phyloP scores from a whole-genome alignment of 2,888 invertebrate species.

The Cotesia congregata region DNA sequence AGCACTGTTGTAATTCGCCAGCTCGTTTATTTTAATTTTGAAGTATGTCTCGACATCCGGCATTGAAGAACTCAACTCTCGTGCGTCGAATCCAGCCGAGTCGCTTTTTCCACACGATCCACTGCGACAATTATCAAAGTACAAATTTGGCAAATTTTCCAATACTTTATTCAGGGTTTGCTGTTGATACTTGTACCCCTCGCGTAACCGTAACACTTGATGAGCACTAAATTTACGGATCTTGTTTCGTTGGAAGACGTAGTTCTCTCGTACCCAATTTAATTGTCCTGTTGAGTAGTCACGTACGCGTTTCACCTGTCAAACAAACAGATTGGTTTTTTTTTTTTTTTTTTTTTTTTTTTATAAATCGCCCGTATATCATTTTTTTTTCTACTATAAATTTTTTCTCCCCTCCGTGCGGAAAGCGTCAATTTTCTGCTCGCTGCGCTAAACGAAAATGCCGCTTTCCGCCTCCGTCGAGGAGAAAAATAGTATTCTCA shows the following conservation, averaged over 20 bases:
- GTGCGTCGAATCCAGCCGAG: constrained; percentile 79
- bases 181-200: constrained; percentile 96
- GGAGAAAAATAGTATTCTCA: no score
- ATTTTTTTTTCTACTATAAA: no score
- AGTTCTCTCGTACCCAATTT: constrained; percentile 95
- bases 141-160: constrained; percentile 90
- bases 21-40: constrained; percentile 77
- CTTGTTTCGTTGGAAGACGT: constrained; percentile 94
- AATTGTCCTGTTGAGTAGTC: constrained; percentile 93
- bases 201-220: constrained; percentile 88
- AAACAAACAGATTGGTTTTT: background rate
- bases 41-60: constrained; percentile 76
- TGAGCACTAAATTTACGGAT: constrained; percentile 95
- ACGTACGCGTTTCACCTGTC: constrained; percentile 88
- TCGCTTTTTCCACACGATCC: constrained; percentile 84
- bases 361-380: background rate
- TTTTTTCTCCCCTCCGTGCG: no score
- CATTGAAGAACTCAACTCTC: constrained; percentile 66
- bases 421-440: no score
- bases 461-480: no score
- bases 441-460: no score
- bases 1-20: constrained; percentile 71
- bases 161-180: constrained; percentile 94
- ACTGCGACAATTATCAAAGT: constrained; percentile 93
- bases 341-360: constrained; percentile 16